These are phyloP conservation scores for Ptilodon capucinus DNA, from an alignment of 2,888 invertebrate species.

Conservation along the genomic window DNA sequence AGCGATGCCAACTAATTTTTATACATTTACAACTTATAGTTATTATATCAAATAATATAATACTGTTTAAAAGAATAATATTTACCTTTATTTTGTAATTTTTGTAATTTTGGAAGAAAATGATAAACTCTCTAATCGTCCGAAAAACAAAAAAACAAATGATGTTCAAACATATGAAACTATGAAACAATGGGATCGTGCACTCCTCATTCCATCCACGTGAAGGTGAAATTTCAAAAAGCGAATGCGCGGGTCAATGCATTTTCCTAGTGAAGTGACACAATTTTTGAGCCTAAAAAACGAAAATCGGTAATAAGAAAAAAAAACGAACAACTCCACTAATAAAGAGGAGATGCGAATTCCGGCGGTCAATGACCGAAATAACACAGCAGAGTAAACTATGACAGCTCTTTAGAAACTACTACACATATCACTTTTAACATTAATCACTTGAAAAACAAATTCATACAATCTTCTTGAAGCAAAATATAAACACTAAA, in stretches of 20 bases:
- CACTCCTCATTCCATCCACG: constrained; percentile 81
- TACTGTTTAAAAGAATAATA: constrained; percentile 50
- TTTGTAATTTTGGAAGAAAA: constrained; percentile 82
- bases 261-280: constrained; percentile 75
- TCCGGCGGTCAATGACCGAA: constrained; percentile 83
- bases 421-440: constrained; percentile 70
- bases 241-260: constrained; percentile 74
- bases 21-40: constrained; percentile 17
- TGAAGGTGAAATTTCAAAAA: constrained; percentile 77
- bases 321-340: constrained; percentile 62
- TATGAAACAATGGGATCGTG: constrained; percentile 80
- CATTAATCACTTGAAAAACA: constrained; percentile 70
- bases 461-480: constrained; percentile 60
- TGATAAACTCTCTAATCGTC: constrained; percentile 78
- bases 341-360: constrained; percentile 74
- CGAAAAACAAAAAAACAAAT: constrained; percentile 83
- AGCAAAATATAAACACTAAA: constrained; percentile 63
- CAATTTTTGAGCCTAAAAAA: constrained; percentile 66
- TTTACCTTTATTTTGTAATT: constrained; percentile 81
- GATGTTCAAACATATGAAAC: constrained; percentile 82
- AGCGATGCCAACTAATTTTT: constrained; percentile 42
- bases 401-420: constrained; percentile 68
- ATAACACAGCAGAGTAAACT: constrained; percentile 76
- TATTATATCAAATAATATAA: constrained; percentile 23
- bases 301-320: constrained; percentile 66